Percentiles rank a stretch among this genome's conserved stretches.
Evolutionary conservation across 2,113 vertebrate genomes (phyloP).

Genomic region (Tetrao urogallus): DNA sequence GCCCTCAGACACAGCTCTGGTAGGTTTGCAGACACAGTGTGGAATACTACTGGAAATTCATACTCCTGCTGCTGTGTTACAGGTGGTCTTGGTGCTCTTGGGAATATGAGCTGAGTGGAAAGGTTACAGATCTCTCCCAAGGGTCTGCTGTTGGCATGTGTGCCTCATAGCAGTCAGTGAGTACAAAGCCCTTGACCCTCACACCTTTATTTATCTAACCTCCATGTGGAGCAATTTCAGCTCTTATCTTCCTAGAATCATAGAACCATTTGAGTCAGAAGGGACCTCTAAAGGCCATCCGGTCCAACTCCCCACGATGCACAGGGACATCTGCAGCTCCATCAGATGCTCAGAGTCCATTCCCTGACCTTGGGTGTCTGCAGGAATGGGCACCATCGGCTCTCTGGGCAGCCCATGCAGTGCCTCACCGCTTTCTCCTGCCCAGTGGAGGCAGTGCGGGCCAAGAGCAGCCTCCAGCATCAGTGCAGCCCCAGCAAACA

Average conservation of each 20-base stretch:
- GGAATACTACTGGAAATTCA: background rate
- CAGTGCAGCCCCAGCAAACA: background rate
- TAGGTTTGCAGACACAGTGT: background rate
- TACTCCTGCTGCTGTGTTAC: background rate
- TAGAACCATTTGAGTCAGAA: no score
- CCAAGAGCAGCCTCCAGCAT: background rate
- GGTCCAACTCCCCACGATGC: no score
- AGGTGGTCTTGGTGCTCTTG: background rate
- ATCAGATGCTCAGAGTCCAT: no score
- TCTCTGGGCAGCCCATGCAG: no score
- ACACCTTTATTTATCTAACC: background rate
- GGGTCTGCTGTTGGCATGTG: background rate
- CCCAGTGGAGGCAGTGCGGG: background rate
- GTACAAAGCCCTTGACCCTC: background rate
- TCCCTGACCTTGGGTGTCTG: no score
- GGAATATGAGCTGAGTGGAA: accelerated
- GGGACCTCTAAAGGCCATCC: no score
- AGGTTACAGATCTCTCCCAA: background rate
- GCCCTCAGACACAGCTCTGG: background rate
- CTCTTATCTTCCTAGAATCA: background rate
- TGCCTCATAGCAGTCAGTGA: accelerated
- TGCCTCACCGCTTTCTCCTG: background rate
- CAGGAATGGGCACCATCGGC: no score
- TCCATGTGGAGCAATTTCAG: background rate
- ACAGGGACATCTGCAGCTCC: no score